These are phyloP conservation scores for Leptopilina myrica DNA, from an alignment of 2,888 invertebrate species.

Conservation along the genomic window DNA sequence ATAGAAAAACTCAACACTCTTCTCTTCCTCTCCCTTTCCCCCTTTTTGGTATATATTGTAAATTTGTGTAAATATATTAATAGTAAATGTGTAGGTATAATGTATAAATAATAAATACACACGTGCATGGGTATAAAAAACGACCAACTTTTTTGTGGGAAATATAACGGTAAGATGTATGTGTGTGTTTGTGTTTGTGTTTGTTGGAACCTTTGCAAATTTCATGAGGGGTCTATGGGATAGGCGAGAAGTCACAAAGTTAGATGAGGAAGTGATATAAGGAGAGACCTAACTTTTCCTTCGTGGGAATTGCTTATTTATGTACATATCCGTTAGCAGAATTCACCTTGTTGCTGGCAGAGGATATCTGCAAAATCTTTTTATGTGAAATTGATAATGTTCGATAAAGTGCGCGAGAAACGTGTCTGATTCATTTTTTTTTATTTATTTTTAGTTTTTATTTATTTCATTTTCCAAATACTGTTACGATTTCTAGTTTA, in stretches of 20 bases:
- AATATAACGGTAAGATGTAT: slow-evolving; percentile 10
- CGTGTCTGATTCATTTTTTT: background rate
- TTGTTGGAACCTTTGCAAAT: slow-evolving; percentile 38
- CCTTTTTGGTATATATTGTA: background rate
- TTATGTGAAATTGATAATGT: slow-evolving; percentile 36
- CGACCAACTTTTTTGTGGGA: slow-evolving; percentile 29
- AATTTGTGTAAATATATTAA: background rate
- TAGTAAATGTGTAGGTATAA: background rate
- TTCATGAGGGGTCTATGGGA: slow-evolving; percentile 37
- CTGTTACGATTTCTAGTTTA: background rate
- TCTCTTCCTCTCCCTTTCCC: background rate
- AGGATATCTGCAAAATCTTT: slow-evolving; percentile 20
- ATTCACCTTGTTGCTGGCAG: slow-evolving; percentile 24
- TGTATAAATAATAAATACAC: background rate
- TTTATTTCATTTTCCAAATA: background rate
- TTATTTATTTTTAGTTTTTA: background rate
- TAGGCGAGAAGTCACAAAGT: slow-evolving; percentile 39
- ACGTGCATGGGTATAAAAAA: background rate
- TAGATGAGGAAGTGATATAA: slow-evolving; percentile 41
- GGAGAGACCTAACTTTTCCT: slow-evolving; percentile 36
- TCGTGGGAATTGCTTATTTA: slow-evolving; percentile 40
- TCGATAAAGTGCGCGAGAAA: slow-evolving; percentile 2
- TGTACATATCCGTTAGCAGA: slow-evolving; percentile 36
- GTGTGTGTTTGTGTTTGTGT: background rate
- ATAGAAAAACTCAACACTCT: background rate